Percentiles rank a stretch among this genome's conserved stretches.
These are phyloP conservation scores for Drosophila peninsularis DNA, from an alignment of 2,888 invertebrate species.

Conservation along the genomic window DNA sequence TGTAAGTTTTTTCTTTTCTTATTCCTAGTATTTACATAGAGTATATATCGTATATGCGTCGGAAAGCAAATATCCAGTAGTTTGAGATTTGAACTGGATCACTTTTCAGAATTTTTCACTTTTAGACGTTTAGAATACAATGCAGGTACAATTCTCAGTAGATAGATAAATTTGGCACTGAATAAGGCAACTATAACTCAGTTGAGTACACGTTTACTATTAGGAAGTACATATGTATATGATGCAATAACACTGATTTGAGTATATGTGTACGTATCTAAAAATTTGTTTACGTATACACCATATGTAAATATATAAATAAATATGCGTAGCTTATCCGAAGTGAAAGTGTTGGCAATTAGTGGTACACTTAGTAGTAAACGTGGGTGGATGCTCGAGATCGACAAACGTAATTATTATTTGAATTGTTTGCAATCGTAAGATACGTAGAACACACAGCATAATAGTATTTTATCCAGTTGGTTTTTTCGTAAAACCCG, in stretches of 20 bases:
- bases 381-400: conserved; percentile 24
- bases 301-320: background rate
- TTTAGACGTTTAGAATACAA: conserved; percentile 40
- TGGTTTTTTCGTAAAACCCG: conserved; percentile 71
- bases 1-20: background rate
- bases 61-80: conserved; percentile 8
- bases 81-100: conserved; percentile 28
- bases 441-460: conserved; percentile 49
- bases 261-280: background rate
- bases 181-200: conserved; percentile 71
- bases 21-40: conserved; percentile 46
- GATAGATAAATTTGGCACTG: conserved; percentile 68
- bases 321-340: conserved; percentile 31
- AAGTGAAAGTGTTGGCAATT: conserved; percentile 35
- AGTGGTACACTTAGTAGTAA: conserved; percentile 26
- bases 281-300: background rate
- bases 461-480: conserved; percentile 40
- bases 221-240: conserved; percentile 29
- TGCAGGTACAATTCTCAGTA: conserved; percentile 71
- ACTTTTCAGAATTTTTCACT: conserved; percentile 37
- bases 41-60: conserved; percentile 16
- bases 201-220: conserved; percentile 30
- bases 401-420: conserved; percentile 30
- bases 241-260: background rate
- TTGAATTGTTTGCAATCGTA: conserved; percentile 35